These are phyloP conservation scores for Nicator chloris DNA, from an alignment of 2,113 vertebrate genomes.

Conservation along the genomic window DNA sequence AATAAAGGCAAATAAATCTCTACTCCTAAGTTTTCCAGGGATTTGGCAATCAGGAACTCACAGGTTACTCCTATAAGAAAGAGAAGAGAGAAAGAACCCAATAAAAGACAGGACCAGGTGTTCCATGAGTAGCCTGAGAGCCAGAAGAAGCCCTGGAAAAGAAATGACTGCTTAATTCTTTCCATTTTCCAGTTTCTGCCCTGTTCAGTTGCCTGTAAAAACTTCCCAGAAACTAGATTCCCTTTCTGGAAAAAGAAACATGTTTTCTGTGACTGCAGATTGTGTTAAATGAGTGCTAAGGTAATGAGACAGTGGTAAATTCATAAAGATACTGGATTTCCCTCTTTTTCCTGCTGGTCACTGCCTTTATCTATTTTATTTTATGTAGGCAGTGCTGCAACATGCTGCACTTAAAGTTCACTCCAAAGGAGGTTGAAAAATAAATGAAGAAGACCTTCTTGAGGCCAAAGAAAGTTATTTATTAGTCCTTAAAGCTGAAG, in stretches of 20 bases:
- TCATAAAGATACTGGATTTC: background rate
- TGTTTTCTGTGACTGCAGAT: background rate
- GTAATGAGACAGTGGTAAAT: background rate
- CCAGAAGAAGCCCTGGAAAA: background rate
- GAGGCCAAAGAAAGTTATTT: slow-evolving; percentile 65
- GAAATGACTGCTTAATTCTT: background rate
- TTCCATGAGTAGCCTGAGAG: background rate
- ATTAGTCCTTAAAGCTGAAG: slow-evolving; percentile 55
- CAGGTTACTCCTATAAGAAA: background rate
- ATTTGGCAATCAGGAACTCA: background rate
- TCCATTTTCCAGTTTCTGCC: background rate
- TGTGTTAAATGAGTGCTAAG: background rate
- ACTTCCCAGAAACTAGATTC: background rate
- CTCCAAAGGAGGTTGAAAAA: slow-evolving; percentile 57
- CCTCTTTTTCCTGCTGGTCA: background rate
- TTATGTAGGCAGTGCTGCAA: background rate
- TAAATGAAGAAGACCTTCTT: slow-evolving; percentile 70
- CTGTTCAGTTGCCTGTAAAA: background rate
- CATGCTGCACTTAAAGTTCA: background rate
- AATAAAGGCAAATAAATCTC: background rate
- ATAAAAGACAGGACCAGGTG: background rate
- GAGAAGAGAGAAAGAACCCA: background rate
- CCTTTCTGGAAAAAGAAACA: background rate
- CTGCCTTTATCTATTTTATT: background rate
- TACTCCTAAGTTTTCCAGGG: background rate